These are phyloP conservation scores for Bucco capensis DNA, from an alignment of 2,113 vertebrate species.

Conservation along the genomic window DNA sequence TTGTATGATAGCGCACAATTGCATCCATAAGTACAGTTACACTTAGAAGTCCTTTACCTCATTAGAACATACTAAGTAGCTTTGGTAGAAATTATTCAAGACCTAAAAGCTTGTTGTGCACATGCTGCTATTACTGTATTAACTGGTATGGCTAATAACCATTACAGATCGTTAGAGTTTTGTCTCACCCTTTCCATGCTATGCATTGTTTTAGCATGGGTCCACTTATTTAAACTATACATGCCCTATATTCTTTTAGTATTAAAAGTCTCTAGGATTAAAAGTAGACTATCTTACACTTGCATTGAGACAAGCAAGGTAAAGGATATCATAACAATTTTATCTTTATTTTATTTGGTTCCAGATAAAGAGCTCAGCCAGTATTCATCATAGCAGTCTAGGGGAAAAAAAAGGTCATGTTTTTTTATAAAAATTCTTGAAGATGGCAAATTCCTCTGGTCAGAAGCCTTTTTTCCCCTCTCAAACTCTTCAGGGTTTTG, in stretches of 20 bases:
- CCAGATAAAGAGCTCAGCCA: background rate
- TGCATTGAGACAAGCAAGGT: background rate
- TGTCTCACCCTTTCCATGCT: background rate
- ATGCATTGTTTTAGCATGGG: background rate
- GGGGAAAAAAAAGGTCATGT: accelerated
- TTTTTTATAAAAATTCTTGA: background rate
- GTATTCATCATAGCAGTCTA: background rate
- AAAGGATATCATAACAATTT: background rate
- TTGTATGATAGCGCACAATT: background rate
- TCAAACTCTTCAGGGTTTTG: background rate
- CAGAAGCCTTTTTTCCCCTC: background rate
- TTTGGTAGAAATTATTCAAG: background rate
- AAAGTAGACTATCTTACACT: background rate
- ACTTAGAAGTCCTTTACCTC: background rate
- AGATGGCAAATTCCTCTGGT: background rate
- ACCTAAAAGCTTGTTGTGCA: background rate
- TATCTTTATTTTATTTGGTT: background rate
- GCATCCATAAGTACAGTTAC: background rate
- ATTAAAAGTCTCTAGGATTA: background rate
- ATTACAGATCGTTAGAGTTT: background rate
- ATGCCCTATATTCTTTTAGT: background rate
- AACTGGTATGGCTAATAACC: background rate
- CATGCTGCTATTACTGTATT: background rate
- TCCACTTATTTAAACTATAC: background rate
- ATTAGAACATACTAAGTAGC: background rate